A percentile compares a stretch with the other conserved stretches of the same genome.
Conservation (phyloP, 2,888 invertebrate genomes). For the Papilio demoleus region DNA sequence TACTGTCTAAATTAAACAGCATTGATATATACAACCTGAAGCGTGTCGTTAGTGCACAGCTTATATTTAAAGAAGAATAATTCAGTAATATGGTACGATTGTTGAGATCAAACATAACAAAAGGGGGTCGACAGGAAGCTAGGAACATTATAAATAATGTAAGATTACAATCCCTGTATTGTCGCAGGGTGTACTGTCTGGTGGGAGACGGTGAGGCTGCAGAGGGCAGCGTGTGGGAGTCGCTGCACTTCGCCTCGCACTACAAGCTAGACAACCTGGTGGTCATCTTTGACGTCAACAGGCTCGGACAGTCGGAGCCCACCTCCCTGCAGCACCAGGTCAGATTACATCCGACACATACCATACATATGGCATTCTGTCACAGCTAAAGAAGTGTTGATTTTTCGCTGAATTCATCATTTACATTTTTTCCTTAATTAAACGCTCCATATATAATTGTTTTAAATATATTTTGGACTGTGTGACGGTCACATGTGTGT, state of each 20-base stretch:
- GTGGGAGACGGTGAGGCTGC: conserved; percentile 99
- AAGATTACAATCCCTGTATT: not conserved
- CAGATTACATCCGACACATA: not conserved
- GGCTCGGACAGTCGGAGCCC: conserved; percentile 98
- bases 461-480: not conserved
- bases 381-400: too few relatives aligned
- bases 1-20: too few relatives aligned
- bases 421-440: too few relatives aligned
- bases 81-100: too few relatives aligned
- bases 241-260: conserved; percentile 96
- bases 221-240: conserved; percentile 99
- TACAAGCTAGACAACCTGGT: conserved; percentile 98
- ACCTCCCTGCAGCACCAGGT: conserved; percentile 97
- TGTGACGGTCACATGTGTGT: conserved; percentile 1
- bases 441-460: not conserved
- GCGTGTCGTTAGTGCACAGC: too few relatives aligned
- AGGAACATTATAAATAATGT: too few relatives aligned
- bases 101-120: too few relatives aligned
- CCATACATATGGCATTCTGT: not conserved
- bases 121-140: too few relatives aligned
- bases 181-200: conserved; percentile 93
- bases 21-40: too few relatives aligned
- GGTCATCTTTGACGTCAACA: conserved; percentile 98
- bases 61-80: too few relatives aligned
- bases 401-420: too few relatives aligned